Percentiles rank a stretch among this genome's conserved stretches.
Conservation (phyloP, 2,888 invertebrate species). For the Bibio marci region DNA sequence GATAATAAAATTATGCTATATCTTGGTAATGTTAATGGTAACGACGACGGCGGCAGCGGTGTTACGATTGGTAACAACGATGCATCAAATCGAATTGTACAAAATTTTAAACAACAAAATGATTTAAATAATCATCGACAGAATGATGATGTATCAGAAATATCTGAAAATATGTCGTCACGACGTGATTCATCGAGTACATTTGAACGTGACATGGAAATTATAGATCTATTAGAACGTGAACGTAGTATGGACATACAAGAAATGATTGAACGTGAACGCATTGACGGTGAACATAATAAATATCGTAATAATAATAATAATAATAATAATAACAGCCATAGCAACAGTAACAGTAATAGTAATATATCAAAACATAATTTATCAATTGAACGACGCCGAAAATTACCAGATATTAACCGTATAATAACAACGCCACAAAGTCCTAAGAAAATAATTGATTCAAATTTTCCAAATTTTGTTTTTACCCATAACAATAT, state of each 20-base stretch:
- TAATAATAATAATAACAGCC: no score
- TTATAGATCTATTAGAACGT: constrained; percentile 27
- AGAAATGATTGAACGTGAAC: constrained; percentile 25
- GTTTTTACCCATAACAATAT: constrained; percentile 1
- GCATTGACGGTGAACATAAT: not conserved
- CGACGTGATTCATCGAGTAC: constrained; percentile 22
- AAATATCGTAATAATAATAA: no score
- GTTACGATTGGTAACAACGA: not conserved
- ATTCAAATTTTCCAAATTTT: constrained; percentile 3
- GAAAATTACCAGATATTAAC: constrained; percentile 22
- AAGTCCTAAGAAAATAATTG: constrained; percentile 15
- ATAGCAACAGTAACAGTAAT: no score
- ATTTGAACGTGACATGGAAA: constrained; percentile 26
- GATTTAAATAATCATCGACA: not conserved
- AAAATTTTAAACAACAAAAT: no score
- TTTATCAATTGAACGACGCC: constrained; percentile 10
- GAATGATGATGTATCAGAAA: not conserved
- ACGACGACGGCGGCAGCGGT: constrained; percentile 7
- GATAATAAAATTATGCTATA: no score
- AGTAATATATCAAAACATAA: not conserved
- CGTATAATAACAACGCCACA: constrained; percentile 6
- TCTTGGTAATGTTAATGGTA: no score
- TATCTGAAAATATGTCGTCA: constrained; percentile 11
- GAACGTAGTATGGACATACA: constrained; percentile 28
- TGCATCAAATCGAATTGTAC: no score